Base-by-base conservation (phyloP, 2,113 vertebrate genomes). In the Stomatorhinus ivindoensis region DNA sequence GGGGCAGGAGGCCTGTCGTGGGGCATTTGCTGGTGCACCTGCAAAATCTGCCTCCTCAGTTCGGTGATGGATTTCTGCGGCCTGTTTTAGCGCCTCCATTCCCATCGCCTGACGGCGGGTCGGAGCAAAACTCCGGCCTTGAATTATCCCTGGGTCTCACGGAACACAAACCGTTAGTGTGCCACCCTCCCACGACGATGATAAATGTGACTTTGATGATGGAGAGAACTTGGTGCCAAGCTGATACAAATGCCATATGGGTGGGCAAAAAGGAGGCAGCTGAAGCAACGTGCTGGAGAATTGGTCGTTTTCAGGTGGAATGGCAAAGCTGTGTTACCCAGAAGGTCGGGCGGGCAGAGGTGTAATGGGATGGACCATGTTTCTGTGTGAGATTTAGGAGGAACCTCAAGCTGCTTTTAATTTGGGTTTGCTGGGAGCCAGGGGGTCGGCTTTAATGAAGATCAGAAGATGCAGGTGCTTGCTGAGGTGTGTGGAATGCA, bases 131-230 rank as follows among this genome's bases (percentile, higher is more conserved):
- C 73, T 53, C 47, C n/a, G 69, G 73, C 47, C 55, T 19, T 69
- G 91, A 91, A 86, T 90, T 90, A n/a, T 90, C 87, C 92, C 92
- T 92, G 93, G 85, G 92, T 19, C 35, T 3, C n/a, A 35, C 35
- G 4, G 13, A 42, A 80, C 35, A 80, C 73, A 80, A 80, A 80
- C 35, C 4, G 35, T 80, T 80, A 80, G 73, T 80, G 35, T 42
- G 35, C 35, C 10, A 0, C 44, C 73, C 13, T 51, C 88, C 13
- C 48, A 39, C 13, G 27, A 47, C 3, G 13, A 39, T 86, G 51
- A 85, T 39, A 46, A 85, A 89, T 89, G 21, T 31, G 31, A 89
- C 88, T 89, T 83, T 89, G 39, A 86, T 58, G 88, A 83, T 84
- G 76, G 44, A 88, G 65, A 73, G 65, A 47, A 27, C 35, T 80